Evolutionary conservation across 1,140 invertebrate species (phyloP).

Genomic region (Anastatus disparis): DNA sequence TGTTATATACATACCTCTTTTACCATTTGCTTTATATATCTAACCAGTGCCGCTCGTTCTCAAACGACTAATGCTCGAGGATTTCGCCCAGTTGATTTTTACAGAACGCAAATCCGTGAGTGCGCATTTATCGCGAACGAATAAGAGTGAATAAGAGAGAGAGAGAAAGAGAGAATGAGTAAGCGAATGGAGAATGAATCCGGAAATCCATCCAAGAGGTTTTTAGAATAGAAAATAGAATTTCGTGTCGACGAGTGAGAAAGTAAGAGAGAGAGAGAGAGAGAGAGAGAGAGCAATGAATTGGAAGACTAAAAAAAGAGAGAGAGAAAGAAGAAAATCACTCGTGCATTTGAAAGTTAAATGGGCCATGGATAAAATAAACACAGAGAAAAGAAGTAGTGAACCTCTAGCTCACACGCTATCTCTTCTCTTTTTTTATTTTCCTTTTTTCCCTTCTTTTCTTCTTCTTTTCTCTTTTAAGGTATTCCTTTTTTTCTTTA

Average conservation of each 20-base stretch:
- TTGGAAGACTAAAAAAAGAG: too few relatives aligned
- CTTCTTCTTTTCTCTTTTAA: not conserved
- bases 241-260: slow-evolving; percentile 24
- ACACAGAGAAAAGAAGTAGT: slow-evolving; percentile 34
- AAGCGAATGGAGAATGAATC: slow-evolving; percentile 19
- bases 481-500: not conserved
- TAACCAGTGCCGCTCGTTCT: not conserved
- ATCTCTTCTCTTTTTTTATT: slow-evolving; percentile 7
- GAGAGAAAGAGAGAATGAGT: not conserved
- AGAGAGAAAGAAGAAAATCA: slow-evolving; percentile 43
- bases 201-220: slow-evolving; percentile 31
- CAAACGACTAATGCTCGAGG: slow-evolving; percentile 19
- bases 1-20: not conserved
- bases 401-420: not conserved
- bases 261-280: slow-evolving; percentile 6
- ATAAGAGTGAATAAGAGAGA: slow-evolving; percentile 4
- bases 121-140: slow-evolving; percentile 17
- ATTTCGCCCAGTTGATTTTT: slow-evolving; percentile 30
- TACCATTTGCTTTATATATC: too few relatives aligned
- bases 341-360: slow-evolving; percentile 54
- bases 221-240: slow-evolving; percentile 38
- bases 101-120: slow-evolving; percentile 25
- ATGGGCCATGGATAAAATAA: slow-evolving; percentile 54
- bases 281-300: not conserved
- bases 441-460: not conserved